These are phyloP conservation scores for Euura lappo DNA, from an alignment of 1,140 invertebrate genomes.

Conservation along the genomic window DNA sequence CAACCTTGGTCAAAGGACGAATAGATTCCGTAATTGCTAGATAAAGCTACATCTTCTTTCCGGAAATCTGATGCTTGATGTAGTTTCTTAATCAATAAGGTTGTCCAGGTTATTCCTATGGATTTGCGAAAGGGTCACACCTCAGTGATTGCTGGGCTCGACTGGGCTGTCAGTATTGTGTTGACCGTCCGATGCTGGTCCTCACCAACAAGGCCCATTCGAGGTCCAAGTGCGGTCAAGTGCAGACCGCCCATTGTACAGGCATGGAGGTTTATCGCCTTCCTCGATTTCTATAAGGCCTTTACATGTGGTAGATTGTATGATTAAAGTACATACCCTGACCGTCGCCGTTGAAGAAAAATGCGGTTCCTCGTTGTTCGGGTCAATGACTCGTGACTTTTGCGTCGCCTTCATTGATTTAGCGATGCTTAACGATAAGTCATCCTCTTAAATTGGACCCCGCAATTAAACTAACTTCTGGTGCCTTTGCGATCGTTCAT, in stretches of 20 bases:
- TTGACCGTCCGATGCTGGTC: not conserved
- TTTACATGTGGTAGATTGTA: slow-evolving; percentile 2
- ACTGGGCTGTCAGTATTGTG: not conserved
- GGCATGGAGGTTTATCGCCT: not conserved
- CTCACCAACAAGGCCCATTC: not conserved
- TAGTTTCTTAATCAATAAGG: no score
- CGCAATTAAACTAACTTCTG: not conserved
- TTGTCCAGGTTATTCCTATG: no score
- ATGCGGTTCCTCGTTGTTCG: not conserved
- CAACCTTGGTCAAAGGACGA: no score
- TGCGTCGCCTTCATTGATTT: not conserved
- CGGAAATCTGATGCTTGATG: no score
- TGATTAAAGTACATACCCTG: not conserved
- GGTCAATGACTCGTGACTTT: not conserved
- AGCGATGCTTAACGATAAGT: not conserved
- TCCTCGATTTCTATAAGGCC: slow-evolving; percentile 5
- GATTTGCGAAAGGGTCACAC: not conserved
- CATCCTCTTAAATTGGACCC: not conserved
- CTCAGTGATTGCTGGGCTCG: not conserved
- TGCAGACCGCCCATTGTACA: slow-evolving; percentile 3
- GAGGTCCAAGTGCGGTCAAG: not conserved
- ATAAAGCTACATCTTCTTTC: no score
- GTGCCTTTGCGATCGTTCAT: not conserved
- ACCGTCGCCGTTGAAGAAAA: not conserved
- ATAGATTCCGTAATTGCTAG: no score